Percentiles rank a stretch among this genome's conserved stretches.
Conservation (phyloP, 2,113 vertebrate species). For the Felis catus region F.catus_Fca126_mat1.0 CM031423.1:76038501-76039000, state of each 20-base stretch:
- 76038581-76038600: slow-evolving; percentile 21
- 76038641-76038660: slow-evolving; percentile 54
- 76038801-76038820: no score
- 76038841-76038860: no score
- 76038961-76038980: not conserved
- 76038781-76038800: no score
- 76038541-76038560: slow-evolving; percentile 50
- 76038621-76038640: slow-evolving; percentile 37
- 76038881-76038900: no score
- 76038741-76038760: no score
- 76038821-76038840: no score
- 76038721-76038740: not conserved
- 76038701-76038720: not conserved
- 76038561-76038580: not conserved
- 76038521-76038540: slow-evolving; percentile 46
- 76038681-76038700: not conserved
- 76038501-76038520: slow-evolving; percentile 64
- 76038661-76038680: not conserved
- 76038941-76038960: no score
- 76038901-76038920: no score
- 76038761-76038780: no score
- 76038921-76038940: no score
- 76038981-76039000: not conserved
- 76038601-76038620: slow-evolving; percentile 33
- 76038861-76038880: no score